These are phyloP conservation scores for Hipparchia sbordonii DNA, from an alignment of 2,888 invertebrate species.

Conservation along the genomic window DNA sequence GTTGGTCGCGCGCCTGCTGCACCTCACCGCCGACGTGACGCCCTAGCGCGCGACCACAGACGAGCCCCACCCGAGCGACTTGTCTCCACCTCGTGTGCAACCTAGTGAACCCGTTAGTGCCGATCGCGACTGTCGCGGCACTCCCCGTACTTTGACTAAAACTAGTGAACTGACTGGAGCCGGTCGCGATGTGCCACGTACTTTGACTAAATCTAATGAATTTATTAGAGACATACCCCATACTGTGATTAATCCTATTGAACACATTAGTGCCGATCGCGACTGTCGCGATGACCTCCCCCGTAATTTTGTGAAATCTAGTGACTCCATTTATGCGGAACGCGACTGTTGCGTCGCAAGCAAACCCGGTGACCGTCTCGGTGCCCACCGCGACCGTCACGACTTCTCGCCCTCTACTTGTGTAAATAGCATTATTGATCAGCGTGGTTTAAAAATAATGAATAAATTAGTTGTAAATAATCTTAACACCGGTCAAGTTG, in stretches of 20 bases:
- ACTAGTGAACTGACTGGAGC: not conserved
- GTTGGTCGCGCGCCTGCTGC: slow-evolving; percentile 49
- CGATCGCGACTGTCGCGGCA: not conserved
- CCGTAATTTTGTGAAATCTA: not conserved
- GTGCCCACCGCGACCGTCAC: not conserved
- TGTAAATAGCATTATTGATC: not conserved
- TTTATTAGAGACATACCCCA: not conserved
- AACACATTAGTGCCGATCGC: not conserved
- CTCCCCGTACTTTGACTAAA: too few species aligned
- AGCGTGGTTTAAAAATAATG: not conserved
- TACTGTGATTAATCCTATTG: not conserved
- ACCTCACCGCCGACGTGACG: slow-evolving; percentile 40
- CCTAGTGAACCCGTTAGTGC: not conserved
- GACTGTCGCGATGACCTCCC: not conserved
- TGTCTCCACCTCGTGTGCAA: not conserved
- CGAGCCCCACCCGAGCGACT: not conserved
- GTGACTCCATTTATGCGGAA: not conserved
- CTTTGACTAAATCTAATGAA: not conserved
- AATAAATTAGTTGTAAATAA: not conserved
- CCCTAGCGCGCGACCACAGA: slow-evolving; percentile 42
- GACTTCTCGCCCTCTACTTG: not conserved
- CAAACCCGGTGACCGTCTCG: not conserved
- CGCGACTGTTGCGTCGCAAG: not conserved
- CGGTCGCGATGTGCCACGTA: not conserved
- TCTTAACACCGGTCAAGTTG: not conserved